Evolutionary conservation across 2,113 vertebrate species (phyloP).

Genomic region (Peromyscus polionotus): DNA sequence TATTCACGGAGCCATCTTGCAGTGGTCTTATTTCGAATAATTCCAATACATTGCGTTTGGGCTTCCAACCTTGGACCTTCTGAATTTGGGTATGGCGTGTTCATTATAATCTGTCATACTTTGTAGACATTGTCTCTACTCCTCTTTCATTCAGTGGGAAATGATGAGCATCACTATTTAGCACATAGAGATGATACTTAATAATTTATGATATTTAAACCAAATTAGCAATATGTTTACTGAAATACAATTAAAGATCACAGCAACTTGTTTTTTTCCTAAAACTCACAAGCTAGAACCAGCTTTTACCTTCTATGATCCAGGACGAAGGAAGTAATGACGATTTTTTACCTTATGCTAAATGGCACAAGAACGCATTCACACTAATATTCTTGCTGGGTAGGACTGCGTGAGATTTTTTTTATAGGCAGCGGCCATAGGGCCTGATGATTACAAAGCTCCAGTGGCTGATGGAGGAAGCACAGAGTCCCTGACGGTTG

Average conservation of each 20-base stretch:
- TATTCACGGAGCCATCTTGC: neutral
- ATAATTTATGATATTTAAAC: neutral
- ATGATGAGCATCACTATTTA: slow-evolving; percentile 36
- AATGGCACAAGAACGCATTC: neutral
- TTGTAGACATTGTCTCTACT: neutral
- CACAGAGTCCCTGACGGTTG: slow-evolving; percentile 60
- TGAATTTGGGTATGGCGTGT: slow-evolving; percentile 25
- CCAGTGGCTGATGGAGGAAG: slow-evolving; percentile 19
- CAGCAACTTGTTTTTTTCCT: neutral
- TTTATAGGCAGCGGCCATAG: slow-evolving; percentile 41
- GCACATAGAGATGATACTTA: neutral
- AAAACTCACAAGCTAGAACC: neutral
- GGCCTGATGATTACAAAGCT: slow-evolving; percentile 41
- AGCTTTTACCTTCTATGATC: neutral
- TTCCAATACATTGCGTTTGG: neutral
- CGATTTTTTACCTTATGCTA: slow-evolving; percentile 1
- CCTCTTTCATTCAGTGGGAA: neutral
- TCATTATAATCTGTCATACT: slow-evolving; percentile 4
- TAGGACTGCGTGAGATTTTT: slow-evolving; percentile 43
- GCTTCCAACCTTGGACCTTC: neutral
- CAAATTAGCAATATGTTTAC: slow-evolving; percentile 23
- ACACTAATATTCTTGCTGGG: slow-evolving; percentile 18
- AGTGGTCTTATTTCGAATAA: neutral
- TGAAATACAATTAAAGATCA: slow-evolving; percentile 2
- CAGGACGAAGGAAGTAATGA: neutral